Evolutionary conservation across 2,113 vertebrate species (phyloP).

Genomic region (Corythaixoides concolor): DNA sequence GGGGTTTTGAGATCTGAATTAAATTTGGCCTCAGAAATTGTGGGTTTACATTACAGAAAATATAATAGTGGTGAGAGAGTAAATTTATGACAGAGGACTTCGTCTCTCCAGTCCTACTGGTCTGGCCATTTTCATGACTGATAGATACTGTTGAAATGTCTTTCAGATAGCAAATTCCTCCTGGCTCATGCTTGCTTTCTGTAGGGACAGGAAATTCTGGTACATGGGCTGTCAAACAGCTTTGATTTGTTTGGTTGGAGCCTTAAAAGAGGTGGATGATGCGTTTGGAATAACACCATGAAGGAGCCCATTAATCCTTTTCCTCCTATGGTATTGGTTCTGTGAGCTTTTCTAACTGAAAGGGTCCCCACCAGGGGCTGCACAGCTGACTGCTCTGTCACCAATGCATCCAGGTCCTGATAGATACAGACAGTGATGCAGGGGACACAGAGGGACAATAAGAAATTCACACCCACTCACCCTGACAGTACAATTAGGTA

Average conservation of each 20-base stretch:
- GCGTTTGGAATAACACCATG: neutral
- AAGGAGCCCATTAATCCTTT: neutral
- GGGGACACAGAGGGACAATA: neutral
- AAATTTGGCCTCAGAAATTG: neutral
- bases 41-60: neutral
- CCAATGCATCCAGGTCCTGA: neutral
- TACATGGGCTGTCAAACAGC: neutral
- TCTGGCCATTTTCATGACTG: neutral
- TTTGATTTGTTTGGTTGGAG: neutral
- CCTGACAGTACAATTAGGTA: neutral
- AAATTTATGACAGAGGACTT: neutral
- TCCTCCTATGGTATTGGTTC: neutral
- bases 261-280: neutral
- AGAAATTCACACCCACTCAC: neutral
- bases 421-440: neutral
- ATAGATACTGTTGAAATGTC: neutral
- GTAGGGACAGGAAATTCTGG: neutral
- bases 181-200: neutral
- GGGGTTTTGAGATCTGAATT: neutral
- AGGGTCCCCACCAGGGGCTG: neutral
- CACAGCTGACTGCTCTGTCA: neutral
- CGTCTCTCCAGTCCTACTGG: neutral
- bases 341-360: neutral
- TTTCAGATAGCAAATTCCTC: neutral
- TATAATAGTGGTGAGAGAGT: neutral